Conservation (phyloP, 2,797 vertebrate species). For the Leptodactylus fallax region DNA sequence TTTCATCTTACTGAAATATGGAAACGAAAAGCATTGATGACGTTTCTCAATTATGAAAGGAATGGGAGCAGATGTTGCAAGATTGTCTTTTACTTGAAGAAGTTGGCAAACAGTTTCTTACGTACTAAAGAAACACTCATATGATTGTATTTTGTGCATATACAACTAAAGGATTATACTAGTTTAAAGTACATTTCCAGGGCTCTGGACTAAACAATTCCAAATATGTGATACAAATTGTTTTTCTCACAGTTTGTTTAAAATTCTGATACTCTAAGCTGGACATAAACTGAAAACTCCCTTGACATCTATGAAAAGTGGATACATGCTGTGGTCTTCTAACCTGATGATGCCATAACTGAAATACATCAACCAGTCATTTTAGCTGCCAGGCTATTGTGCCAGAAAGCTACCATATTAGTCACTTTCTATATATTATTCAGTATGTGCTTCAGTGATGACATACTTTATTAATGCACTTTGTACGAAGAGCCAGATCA, state of each 20-base stretch:
- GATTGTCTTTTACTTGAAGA: background rate
- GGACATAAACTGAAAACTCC: background rate
- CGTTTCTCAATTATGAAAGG: background rate
- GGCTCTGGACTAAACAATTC: background rate
- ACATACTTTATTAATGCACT: too few relatives aligned
- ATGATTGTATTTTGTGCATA: background rate
- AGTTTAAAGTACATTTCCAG: background rate
- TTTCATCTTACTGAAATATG: background rate
- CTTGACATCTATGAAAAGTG: background rate
- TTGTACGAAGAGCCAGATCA: too few relatives aligned
- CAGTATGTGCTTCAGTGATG: background rate
- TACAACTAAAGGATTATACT: background rate
- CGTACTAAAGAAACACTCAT: background rate
- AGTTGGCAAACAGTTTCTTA: background rate
- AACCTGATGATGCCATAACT: background rate
- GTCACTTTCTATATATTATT: background rate
- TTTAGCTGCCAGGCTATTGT: background rate
- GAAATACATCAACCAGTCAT: background rate
- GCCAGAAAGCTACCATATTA: background rate
- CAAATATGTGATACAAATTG: background rate
- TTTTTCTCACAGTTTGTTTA: background rate
- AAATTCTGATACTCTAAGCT: background rate
- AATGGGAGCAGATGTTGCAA: background rate
- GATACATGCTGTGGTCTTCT: background rate
- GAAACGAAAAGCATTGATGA: background rate